These are phyloP conservation scores for Hermodice carunculata DNA, from an alignment of 2,888 invertebrate species.

Conservation along the genomic window DNA sequence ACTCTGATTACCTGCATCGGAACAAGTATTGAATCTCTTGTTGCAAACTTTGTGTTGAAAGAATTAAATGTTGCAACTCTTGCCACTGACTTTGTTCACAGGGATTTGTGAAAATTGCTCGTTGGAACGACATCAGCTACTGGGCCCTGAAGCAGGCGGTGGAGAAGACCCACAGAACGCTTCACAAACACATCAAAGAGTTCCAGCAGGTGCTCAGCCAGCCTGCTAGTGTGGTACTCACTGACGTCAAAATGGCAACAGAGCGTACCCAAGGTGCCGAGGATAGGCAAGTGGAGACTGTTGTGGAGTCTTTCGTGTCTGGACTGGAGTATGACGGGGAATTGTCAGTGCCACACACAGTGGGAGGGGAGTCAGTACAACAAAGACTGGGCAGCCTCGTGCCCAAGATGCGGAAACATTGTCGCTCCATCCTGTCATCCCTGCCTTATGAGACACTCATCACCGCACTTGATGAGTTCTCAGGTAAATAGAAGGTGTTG, in stretches of 20 bases:
- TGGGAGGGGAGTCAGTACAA: too few relatives aligned
- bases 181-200: constrained; percentile 89
- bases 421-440: constrained; percentile 41
- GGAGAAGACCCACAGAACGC: constrained; percentile 86
- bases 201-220: constrained; percentile 70
- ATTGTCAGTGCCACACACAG: too few relatives aligned
- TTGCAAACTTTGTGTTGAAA: too few relatives aligned
- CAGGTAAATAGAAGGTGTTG: constrained; percentile 51
- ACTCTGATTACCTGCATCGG: too few relatives aligned
- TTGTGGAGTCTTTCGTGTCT: too few relatives aligned
- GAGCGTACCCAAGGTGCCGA: too few relatives aligned
- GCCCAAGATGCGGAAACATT: constrained; percentile 48
- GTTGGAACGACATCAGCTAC: constrained; percentile 95
- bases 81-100: too few relatives aligned
- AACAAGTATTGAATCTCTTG: too few relatives aligned
- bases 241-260: too few relatives aligned
- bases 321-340: too few relatives aligned
- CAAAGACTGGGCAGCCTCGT: constrained; percentile 32
- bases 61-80: too few relatives aligned
- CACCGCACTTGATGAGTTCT: constrained; percentile 55
- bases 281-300: too few relatives aligned
- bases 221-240: constrained; percentile 28
- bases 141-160: constrained; percentile 93
- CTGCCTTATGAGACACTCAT: constrained; percentile 44
- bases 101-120: constrained; percentile 93